Conservation (phyloP, 2,113 vertebrate genomes). For the Plestiodon gilberti region DNA sequence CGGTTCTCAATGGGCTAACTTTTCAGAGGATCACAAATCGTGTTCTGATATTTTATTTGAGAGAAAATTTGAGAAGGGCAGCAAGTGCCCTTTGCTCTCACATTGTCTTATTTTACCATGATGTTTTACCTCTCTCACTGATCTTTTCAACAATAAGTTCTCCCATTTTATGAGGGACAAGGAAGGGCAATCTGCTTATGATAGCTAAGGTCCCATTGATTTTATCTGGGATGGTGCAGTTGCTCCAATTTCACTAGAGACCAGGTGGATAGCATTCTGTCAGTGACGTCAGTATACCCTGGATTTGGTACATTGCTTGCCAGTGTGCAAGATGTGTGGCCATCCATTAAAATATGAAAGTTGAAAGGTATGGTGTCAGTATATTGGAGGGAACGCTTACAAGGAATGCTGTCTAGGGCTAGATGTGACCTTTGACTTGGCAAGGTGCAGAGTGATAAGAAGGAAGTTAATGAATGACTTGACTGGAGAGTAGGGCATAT, state of each 20-base stretch:
- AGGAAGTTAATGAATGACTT: background rate
- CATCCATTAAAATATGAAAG: background rate
- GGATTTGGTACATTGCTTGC: background rate
- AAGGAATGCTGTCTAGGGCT: background rate
- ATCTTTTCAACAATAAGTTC: background rate
- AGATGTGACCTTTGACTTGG: background rate
- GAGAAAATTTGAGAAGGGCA: background rate
- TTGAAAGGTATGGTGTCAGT: background rate
- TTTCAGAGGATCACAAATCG: background rate
- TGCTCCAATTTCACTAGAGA: no score
- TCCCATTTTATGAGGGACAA: background rate
- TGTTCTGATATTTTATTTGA: background rate
- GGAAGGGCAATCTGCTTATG: no score
- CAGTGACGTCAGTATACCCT: background rate
- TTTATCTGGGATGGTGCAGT: background rate
- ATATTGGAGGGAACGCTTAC: background rate
- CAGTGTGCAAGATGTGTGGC: accelerated
- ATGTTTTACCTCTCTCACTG: background rate
- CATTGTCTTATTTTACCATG: background rate
- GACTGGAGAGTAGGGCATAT: background rate
- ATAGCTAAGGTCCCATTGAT: background rate
- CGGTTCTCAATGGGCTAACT: background rate
- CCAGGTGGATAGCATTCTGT: background rate
- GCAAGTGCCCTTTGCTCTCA: background rate
- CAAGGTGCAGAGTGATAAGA: background rate